Evolutionary conservation across 2,113 vertebrate species (phyloP), one percentile per base, ranked within the genome.

Genomic region (Nothobranchius furzeri): DNA sequence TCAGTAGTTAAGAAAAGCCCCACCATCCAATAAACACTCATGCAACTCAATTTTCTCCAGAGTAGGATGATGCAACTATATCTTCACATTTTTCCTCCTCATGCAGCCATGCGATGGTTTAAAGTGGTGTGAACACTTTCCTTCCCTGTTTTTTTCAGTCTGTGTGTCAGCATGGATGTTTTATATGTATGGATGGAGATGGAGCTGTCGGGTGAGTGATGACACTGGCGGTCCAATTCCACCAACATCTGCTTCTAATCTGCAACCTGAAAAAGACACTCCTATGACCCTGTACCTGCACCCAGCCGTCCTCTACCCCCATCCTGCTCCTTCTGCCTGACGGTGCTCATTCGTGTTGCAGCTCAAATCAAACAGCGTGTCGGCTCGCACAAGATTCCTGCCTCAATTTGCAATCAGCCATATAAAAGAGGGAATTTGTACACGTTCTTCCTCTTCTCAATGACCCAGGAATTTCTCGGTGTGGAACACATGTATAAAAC

Each of bases 241-340:
- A 83, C 69, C 75, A 60, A 91, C 91, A 93, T 93, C 91, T 94
- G 91, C 85, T 93, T 93, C 85, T 90, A 91, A 92, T 90, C 88
- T 90, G 74, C 77, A 88, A 91, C 88, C 90, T 90, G 85, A 90
- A 92, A 87, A 89, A 90, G 87, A 83, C 90, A 90, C 82, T 87
- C 69, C 76, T 68, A 60, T 83, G 78, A 88, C 89, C 89, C 87
- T 80, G 37, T 86, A 82, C 81, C 73, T 86, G 85, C 79, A 82
- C 86, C 80, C 68, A 78, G 71, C 83, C 81, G 73, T 84, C 84
- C 68, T 79, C 85, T 50, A 64, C 73, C 73, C 70, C 81, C 68
- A 20, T 62, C 67, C 64, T 0, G 3, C 75, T 81, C 75, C 66
- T 68, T 68, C 75, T 81, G 62, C 73, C 79, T 48, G 52, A 75